phyloP scores from a whole-genome alignment of 1,140 invertebrate genomes.

The Trichonephila inaurata region DNA sequence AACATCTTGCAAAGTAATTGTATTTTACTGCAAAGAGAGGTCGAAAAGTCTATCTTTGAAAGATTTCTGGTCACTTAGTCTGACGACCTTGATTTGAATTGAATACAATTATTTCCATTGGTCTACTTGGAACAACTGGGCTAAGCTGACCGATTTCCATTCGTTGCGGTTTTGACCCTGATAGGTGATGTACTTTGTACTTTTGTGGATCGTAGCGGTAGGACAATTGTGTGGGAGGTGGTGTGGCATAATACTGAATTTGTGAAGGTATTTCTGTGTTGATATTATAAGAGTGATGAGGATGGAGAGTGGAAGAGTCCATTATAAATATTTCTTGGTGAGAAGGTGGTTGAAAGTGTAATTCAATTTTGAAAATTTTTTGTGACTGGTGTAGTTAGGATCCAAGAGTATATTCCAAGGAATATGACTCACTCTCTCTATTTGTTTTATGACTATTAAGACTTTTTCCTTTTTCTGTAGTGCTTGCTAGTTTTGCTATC shows the following conservation, averaged over 20 bases:
- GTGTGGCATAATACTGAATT: not conserved
- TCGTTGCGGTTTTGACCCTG: not conserved
- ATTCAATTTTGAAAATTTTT: not conserved
- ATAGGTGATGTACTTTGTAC: not conserved
- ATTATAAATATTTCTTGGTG: not conserved
- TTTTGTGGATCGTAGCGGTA: not conserved
- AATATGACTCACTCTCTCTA: constrained; percentile 18
- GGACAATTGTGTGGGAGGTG: not conserved
- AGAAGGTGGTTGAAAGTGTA: not conserved
- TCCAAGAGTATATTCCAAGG: constrained; percentile 72
- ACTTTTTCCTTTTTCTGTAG: not conserved
- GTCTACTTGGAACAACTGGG: not conserved
- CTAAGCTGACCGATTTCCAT: not conserved
- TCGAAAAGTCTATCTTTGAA: not conserved
- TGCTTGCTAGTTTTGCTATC: not conserved
- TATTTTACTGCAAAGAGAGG: not conserved
- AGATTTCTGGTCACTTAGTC: not conserved
- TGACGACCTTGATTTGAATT: not conserved
- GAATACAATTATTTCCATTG: constrained; percentile 32
- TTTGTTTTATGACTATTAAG: constrained; percentile 42
- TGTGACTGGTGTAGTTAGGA: constrained; percentile 71
- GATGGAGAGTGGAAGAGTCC: not conserved
- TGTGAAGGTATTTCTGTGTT: not conserved
- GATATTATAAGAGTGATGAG: constrained; percentile 10
- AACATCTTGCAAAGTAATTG: not conserved